Evolutionary conservation across 2,113 vertebrate species (phyloP).

Genomic region (Montifringilla adamsi): DNA sequence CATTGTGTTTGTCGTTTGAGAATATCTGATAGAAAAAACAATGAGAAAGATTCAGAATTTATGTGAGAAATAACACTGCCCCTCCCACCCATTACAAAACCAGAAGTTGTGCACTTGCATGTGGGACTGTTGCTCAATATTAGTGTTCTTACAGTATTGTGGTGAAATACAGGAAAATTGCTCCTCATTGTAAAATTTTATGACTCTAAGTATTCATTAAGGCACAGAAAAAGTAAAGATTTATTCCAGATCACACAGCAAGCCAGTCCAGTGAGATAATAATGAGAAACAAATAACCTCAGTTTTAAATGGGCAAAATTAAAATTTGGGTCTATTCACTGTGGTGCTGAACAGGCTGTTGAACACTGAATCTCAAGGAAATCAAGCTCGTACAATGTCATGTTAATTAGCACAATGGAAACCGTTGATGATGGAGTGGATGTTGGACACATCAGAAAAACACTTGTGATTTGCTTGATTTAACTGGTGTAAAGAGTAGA

Average conservation of each 20-base stretch:
- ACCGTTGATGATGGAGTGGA: not conserved
- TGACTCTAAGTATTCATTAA: not conserved
- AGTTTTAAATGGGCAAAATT: not conserved
- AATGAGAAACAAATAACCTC: not conserved
- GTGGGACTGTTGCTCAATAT: not conserved
- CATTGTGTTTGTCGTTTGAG: not conserved
- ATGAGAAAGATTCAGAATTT: not conserved
- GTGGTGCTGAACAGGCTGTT: not conserved
- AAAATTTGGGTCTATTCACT: not conserved
- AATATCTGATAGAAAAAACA: conserved; percentile 68
- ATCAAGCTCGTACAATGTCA: not conserved
- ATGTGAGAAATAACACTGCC: not conserved
- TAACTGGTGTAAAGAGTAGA: not conserved
- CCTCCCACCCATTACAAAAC: not conserved
- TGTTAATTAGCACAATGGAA: not conserved
- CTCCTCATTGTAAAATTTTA: not conserved
- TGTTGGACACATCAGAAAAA: not conserved
- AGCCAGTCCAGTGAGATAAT: not conserved
- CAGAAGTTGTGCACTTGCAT: not conserved
- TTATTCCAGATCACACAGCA: not conserved
- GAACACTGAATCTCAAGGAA: not conserved
- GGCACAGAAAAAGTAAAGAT: not conserved
- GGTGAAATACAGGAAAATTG: not conserved
- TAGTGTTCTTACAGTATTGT: not conserved
- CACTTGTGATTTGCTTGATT: not conserved